A percentile compares a stretch with the other conserved stretches of the same genome.
phyloP scores from a whole-genome alignment of 2,888 invertebrate genomes.

The Drosophila neotestacea region DNA sequence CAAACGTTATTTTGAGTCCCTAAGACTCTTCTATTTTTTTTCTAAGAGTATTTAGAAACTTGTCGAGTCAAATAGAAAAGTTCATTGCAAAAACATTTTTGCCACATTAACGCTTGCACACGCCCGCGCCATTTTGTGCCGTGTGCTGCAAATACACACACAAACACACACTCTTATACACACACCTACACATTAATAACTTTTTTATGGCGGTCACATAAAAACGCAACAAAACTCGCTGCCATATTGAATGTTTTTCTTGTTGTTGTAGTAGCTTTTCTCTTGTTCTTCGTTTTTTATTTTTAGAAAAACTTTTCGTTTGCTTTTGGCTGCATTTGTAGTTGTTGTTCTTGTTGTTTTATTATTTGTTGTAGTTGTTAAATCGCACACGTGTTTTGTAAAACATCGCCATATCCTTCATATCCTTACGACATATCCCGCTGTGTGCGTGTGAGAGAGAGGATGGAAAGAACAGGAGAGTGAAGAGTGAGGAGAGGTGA shows the following conservation, averaged over 20 bases:
- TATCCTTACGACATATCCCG: constrained; percentile 64
- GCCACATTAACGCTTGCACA: constrained; percentile 80
- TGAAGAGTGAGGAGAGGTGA: no score
- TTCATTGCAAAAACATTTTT: constrained; percentile 71
- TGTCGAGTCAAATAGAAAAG: constrained; percentile 50
- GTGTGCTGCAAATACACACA: constrained; percentile 28
- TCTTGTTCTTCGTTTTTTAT: background rate
- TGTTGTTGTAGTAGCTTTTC: constrained; percentile 36
- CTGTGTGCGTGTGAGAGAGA: constrained; percentile 35
- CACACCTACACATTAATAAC: constrained; percentile 68
- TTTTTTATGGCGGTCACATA: constrained; percentile 76
- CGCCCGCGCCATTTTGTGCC: constrained; percentile 73
- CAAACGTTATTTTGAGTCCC: background rate
- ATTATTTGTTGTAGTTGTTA: constrained; percentile 69
- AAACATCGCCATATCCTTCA: constrained; percentile 72
- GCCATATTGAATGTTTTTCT: constrained; percentile 52
- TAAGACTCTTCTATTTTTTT: background rate
- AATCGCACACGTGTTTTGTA: constrained; percentile 79
- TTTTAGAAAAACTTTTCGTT: constrained; percentile 25
- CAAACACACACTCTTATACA: constrained; percentile 2
- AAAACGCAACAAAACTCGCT: constrained; percentile 73
- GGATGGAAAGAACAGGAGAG: background rate
- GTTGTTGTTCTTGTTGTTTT: constrained; percentile 34
- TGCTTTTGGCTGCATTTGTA: constrained; percentile 49
- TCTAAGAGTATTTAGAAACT: constrained; percentile 35